Evolutionary conservation across 1,140 invertebrate species (phyloP), one percentile per base, ranked within the genome.

Genomic region (Dreissena polymorpha): DNA sequence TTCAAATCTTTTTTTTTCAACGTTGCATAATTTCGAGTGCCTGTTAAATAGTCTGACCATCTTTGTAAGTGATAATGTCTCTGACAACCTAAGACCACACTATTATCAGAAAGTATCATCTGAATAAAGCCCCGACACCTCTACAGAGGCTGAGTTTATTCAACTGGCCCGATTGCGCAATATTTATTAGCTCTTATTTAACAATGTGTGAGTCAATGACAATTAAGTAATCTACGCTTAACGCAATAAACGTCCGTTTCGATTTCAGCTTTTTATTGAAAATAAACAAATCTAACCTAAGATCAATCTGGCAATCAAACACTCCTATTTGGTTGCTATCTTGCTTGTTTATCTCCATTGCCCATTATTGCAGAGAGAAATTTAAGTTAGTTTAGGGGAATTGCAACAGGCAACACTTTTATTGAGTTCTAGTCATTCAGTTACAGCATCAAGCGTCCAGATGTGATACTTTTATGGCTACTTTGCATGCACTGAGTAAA

Each of bases 81-180:
- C 39, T 39, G 39, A 39, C 39, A 39, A 39, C 39, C 2, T 39
- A 39, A 39, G 39, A 39, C 8, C 39, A 39, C 3, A 8, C 2
- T 39, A 8, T 39, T 5, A 39, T 39, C 39, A 39, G 3, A 2
- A 39, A 39, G 39, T 39, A 39, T 39, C 39, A 2, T 8, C 39
- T 39, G 8, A 39, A 39, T 39, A 8, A 98, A 39, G 39, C 39
- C 2, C 21, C 10, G 57, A 60, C 57, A 60, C 57, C 21, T 60
- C 2, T 23, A 18, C 2, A 3, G 57, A 60, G 39, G 39, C 39
- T 39, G 39, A 39, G 39, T 39, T 39, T 2, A 39, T 39, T 39
- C 39, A 39, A 60, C 16, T 60, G 16, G 57, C 21, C n/a, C 21
- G 57, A 23, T 60, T 60, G 57, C 21, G 57, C 57, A 60, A 60